These are phyloP conservation scores for Pelusios castaneus DNA, from an alignment of 2,113 vertebrate species.

Conservation along the genomic window DNA sequence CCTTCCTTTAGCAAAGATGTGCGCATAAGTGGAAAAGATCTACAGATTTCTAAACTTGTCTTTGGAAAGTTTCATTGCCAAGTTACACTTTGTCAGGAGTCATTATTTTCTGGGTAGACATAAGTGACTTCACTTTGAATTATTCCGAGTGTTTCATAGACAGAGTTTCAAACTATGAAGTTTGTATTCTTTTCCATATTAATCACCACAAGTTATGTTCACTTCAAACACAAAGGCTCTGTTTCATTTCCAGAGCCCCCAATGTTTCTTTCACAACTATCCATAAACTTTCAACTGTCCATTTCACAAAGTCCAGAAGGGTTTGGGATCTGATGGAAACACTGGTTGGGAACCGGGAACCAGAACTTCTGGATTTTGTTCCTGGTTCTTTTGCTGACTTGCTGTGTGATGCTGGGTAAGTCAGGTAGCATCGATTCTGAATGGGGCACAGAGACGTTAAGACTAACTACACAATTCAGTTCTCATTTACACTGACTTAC, in stretches of 20 bases:
- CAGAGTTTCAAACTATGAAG: slow-evolving; percentile 12
- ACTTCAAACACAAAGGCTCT: slow-evolving; percentile 5
- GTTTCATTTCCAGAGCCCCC: slow-evolving; percentile 24
- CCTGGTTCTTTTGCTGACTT: background rate
- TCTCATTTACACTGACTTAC: background rate
- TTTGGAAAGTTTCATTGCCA: slow-evolving; percentile 76
- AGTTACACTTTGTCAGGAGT: slow-evolving; percentile 73
- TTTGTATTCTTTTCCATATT: slow-evolving; percentile 10
- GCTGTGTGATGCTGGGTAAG: background rate
- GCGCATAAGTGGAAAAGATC: slow-evolving; percentile 56
- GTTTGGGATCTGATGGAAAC: slow-evolving; percentile 20
- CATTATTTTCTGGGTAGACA: slow-evolving; percentile 69
- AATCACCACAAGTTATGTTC: slow-evolving; percentile 21
- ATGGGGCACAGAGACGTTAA: background rate
- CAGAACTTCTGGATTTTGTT: background rate
- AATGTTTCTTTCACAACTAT: slow-evolving; percentile 30
- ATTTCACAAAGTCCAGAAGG: background rate
- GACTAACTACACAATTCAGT: background rate
- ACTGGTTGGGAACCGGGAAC: background rate
- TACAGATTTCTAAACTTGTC: slow-evolving; percentile 56
- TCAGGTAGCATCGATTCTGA: background rate
- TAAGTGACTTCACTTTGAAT: slow-evolving; percentile 62
- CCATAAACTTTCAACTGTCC: slow-evolving; percentile 23
- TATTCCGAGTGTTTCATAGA: slow-evolving; percentile 32
- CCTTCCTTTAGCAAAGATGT: slow-evolving; percentile 13